Evolutionary conservation across 2,797 vertebrate species (phyloP), one percentile per base, ranked within the genome.

Genomic region (Chlorospingus flavigularis): DNA sequence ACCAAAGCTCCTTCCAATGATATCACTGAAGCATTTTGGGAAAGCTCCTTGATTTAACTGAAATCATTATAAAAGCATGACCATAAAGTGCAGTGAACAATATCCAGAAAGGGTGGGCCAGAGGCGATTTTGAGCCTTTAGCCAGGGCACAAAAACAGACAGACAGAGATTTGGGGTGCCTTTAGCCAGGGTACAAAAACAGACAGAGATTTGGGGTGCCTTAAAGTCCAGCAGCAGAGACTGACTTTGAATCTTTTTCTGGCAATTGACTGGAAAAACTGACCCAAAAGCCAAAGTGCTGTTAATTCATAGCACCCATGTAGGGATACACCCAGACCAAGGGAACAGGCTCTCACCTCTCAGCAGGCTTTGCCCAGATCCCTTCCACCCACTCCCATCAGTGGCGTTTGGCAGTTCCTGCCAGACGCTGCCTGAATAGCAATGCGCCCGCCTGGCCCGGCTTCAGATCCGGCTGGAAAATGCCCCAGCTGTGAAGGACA

Each of bases 301-400:
- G 10, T 39, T 60, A 33, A 70, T 48, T 55, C 5, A 0, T 21
- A 7, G 12, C 43, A 4, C 42, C 20, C 39, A 6, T 1, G 0
- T 12, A 47, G 17, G 39, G 40, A 16, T 33, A 31, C 45, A 25
- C 14, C 43, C 58, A 40, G 63, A 45, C 60, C 61, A 65, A 26
- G 23, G 17, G 60, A 51, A 20, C 1, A 3, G 60, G 45, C 68
- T 87, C 63, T 53, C 57, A 19, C 23, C 45, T 31, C 78, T 85
- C 74, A 19, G 1, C 33, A 5, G 65, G 67, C 74, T 79, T 40
- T 71, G 80, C 25, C 35, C 60, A 60, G 74, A 79, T 71, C 35
- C 53, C 80, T 81, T 11, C 35, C 58, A 40, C 18, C 57, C 67
- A 15, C 31, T 45, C 40, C 4, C 37, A 0, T 43, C 45, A 3